Evolutionary conservation across 1,140 invertebrate species (phyloP), one percentile per base, ranked within the genome.

Genomic region (Cyphomyrmex costatus): DNA sequence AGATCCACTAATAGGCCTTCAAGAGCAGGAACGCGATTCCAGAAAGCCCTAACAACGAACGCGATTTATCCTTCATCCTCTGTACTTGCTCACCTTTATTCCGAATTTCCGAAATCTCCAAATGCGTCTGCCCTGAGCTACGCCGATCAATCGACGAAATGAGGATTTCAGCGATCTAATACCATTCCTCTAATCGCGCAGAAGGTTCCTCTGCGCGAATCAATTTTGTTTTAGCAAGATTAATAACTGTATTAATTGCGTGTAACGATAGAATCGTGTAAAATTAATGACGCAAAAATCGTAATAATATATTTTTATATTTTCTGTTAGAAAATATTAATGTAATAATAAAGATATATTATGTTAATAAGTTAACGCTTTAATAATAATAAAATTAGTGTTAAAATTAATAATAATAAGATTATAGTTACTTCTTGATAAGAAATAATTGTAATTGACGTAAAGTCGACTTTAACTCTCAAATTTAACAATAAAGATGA

Each of bases 1-100:
- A 86, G 74, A 80, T 71, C 63, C 88, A 86, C 70, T 90, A 85
- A 90, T 90, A 87, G 80, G 66, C 86, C 73, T 90, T 90, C 88
- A 85, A 61, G 74, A 90, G 79, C 86, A 90, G 76, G 70, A 82
- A 46, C 56, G 36, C 56, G 42, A 71, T 85, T 76, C 76, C 30
- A 33, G 66, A 66, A 85, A 90, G 49, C 68, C 49, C 78, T 74
- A 68, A 85, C 79, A 71, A 42, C 74, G 60, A 24, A 33, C 27
- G 21, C 27, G 53, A 61, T 86, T 79, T 82, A 82, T 68, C 73
- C 21, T 63, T 73, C 21, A 10, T 76, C 53, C 53, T 33, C 66
- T 16, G n/a, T 71, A 24, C 51, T 3, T 6, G 10, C 58, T 87
- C 42, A 73, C 71, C 60, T 89, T 90, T 87, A 83, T 74, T 77